These are phyloP conservation scores for Tinea trinotella DNA, from an alignment of 2,888 invertebrate genomes.

Conservation along the genomic window DNA sequence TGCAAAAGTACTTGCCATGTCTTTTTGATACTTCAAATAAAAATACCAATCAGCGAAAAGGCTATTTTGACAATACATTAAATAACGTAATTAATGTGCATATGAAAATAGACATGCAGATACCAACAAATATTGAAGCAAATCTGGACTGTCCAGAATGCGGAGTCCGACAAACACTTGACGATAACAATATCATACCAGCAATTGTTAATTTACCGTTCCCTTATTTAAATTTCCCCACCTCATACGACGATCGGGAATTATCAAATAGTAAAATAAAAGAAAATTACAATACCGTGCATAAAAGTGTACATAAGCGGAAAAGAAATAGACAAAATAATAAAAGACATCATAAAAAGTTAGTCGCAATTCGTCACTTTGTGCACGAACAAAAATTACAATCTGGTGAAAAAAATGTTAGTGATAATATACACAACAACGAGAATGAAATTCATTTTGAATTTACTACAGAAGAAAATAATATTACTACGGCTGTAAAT, in stretches of 20 bases:
- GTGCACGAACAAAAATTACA: not conserved
- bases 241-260: constrained; percentile 43
- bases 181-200: not conserved
- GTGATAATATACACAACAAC: not conserved
- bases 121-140: constrained; percentile 41
- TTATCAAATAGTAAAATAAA: constrained; percentile 30
- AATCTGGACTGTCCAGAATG: not conserved
- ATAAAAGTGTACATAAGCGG: constrained; percentile 56
- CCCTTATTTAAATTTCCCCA: constrained; percentile 44
- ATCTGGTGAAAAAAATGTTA: not conserved
- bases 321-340: constrained; percentile 43
- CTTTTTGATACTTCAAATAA: not conserved
- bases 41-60: not conserved
- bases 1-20: not conserved
- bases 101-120: constrained; percentile 52
- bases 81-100: constrained; percentile 36
- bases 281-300: constrained; percentile 35
- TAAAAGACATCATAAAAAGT: constrained; percentile 53
- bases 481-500: not conserved
- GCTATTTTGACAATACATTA: not conserved
- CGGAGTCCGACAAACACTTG: not conserved
- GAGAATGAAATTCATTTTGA: not conserved
- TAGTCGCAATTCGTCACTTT: constrained; percentile 21
- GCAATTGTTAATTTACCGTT: constrained; percentile 36
- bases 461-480: not conserved